Base-by-base conservation (phyloP, 2,888 invertebrate species). In the Apamea crenata region DNA sequence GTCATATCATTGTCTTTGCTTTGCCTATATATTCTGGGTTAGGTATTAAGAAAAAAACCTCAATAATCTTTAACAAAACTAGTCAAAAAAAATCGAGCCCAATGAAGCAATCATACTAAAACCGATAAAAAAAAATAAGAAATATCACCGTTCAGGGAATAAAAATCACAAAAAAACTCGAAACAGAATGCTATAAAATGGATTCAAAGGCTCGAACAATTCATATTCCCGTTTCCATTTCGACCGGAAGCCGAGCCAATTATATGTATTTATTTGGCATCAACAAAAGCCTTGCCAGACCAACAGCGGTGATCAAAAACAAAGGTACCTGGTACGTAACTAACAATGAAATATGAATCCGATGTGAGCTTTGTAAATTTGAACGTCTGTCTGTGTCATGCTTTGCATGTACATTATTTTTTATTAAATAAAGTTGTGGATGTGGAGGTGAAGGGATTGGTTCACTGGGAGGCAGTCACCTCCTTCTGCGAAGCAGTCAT, bases 261-360 rank as follows among this genome's bases (percentile, higher is more conserved):
- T 82, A 82, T 29, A 88, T 69, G 80, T 86, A 88, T 87, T 88
- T 87, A 88, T 88, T 86, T 86, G 77, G 50, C 65, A 79, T 86
- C 78, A 80, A 82, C 84, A 88, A 86, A 76, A 74, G 73, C 81
- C 71, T 78, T 74, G 36, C 61, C 74, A 68, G 69, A 68, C 69
- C 72, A 70, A 75, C 63, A 56, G 69, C 18, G 71, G 80, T 87
- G 82, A 82, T 82, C 78, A 82, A 82, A 86, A 82, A 87, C 85
- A 85, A 87, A 85, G 70, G 86, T 53, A 71, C 76, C 36, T 76
- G 76, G 76, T 76, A 76, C n/a, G 77, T 80, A 84, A 80, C 87
- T 84, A 85, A 85, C 85, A 87, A 86, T 86, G 86, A 87, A 87
- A 86, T 87, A 81, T 86, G 81, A 72, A 79, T 74, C 32, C 73